Conservation (phyloP, 2,888 invertebrate species). For the Scotopteryx bipunctaria region DNA sequence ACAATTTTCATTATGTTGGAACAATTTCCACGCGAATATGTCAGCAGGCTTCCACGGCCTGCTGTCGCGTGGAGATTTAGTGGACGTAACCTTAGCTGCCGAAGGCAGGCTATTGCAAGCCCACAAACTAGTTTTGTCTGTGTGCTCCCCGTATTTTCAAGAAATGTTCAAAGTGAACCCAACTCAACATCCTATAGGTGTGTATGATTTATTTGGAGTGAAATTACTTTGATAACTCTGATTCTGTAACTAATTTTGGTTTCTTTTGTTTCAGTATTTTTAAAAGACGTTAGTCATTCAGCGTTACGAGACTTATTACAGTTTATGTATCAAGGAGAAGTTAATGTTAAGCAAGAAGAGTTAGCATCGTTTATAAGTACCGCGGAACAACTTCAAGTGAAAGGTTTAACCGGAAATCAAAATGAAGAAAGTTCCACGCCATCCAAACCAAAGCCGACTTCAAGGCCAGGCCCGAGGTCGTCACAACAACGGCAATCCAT, state of each 20-base stretch:
- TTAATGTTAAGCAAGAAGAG: slow-evolving; percentile 88
- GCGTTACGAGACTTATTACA: slow-evolving; percentile 87
- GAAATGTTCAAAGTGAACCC: slow-evolving; percentile 89
- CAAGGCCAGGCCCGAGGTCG: slow-evolving; percentile 86
- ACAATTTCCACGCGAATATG: slow-evolving; percentile 89
- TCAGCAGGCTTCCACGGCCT: slow-evolving; percentile 88
- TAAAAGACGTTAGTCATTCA: slow-evolving; percentile 88
- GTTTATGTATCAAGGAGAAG: slow-evolving; percentile 89
- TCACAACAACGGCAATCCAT: slow-evolving; percentile 85
- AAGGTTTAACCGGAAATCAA: slow-evolving; percentile 87
- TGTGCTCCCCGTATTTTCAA: slow-evolving; percentile 89
- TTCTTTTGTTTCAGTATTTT: slow-evolving; percentile 83
- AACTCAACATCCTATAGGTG: slow-evolving; percentile 87
- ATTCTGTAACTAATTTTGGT: background rate
- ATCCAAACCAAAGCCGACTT: slow-evolving; percentile 83
- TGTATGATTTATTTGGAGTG: slow-evolving; percentile 35
- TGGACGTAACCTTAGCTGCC: slow-evolving; percentile 88
- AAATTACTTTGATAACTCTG: background rate
- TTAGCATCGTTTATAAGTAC: slow-evolving; percentile 88
- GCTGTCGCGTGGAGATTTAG: slow-evolving; percentile 87
- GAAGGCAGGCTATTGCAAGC: slow-evolving; percentile 88
- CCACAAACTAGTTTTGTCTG: slow-evolving; percentile 88
- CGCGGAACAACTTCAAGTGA: slow-evolving; percentile 88
- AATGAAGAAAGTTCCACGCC: slow-evolving; percentile 83
- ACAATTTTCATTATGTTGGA: slow-evolving; percentile 89